phyloP scores from a whole-genome alignment of 2,888 invertebrate species.

The Pyrrhia umbra region DNA sequence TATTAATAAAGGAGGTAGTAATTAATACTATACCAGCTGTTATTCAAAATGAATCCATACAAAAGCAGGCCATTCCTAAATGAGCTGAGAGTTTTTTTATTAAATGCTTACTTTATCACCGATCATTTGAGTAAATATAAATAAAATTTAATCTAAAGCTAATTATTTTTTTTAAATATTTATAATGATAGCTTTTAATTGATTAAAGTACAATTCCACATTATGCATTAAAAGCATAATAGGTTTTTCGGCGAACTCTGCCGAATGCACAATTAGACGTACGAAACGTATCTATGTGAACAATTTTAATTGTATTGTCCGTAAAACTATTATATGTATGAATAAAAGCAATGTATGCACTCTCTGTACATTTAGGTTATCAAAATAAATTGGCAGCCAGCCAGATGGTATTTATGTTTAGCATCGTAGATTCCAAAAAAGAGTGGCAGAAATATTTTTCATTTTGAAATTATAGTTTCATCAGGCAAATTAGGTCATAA shows the following conservation, averaged over 20 bases:
- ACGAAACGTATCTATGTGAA: background rate
- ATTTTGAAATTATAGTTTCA: constrained; percentile 21
- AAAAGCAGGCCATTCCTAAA: background rate
- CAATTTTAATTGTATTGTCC: constrained; percentile 13
- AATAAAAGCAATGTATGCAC: constrained; percentile 33
- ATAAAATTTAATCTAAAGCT: no score
- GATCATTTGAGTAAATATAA: background rate
- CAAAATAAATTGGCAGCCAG: constrained; percentile 50
- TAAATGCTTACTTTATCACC: background rate
- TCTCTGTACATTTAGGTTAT: constrained; percentile 40
- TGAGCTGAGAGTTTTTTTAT: constrained; percentile 10
- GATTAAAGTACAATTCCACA: background rate
- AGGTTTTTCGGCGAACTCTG: background rate
- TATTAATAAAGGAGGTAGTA: background rate
- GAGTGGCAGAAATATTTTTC: constrained; percentile 19
- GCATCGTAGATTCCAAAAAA: constrained; percentile 29
- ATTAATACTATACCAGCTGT: background rate
- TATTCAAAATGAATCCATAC: background rate
- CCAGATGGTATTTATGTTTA: constrained; percentile 48
- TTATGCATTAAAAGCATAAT: background rate
- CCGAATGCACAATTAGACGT: background rate
- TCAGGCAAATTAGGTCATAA: constrained; percentile 15
- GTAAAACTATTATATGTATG: constrained; percentile 20
- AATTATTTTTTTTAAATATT: background rate
- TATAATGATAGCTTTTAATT: constrained; percentile 1